Percentiles rank a stretch among this genome's conserved stretches.
Conservation (phyloP, 2,113 vertebrate genomes). For the Cervus canadensis region DNA sequence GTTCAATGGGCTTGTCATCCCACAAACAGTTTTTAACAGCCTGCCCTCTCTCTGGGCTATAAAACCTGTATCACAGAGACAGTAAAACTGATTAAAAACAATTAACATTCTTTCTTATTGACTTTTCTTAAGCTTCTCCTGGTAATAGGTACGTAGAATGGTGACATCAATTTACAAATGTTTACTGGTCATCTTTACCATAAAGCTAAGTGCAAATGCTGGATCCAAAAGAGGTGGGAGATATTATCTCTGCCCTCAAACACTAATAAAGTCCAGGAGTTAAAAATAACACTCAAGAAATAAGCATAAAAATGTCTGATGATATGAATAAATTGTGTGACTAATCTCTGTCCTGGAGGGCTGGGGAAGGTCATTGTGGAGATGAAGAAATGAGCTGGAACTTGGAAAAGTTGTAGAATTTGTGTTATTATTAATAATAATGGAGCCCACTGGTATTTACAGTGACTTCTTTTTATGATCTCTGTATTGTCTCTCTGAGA, state of each 20-base stretch:
- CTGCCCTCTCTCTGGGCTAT: neutral
- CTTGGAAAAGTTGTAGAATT: neutral
- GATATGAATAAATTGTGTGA: neutral
- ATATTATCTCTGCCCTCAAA: neutral
- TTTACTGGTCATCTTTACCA: neutral
- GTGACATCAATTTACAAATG: neutral
- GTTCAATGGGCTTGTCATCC: neutral
- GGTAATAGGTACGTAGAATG: neutral
- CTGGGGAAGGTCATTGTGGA: neutral
- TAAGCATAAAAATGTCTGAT: neutral
- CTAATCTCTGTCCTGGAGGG: neutral
- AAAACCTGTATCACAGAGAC: neutral
- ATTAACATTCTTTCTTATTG: slow-evolving; percentile 43
- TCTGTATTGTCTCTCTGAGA: neutral
- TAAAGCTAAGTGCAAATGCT: neutral
- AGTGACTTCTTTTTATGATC: neutral
- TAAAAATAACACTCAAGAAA: neutral
- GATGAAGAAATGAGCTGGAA: neutral
- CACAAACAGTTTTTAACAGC: neutral
- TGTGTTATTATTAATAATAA: neutral
- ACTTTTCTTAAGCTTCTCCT: slow-evolving; percentile 16
- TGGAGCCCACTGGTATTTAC: neutral
- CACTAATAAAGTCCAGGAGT: neutral
- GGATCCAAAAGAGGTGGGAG: neutral
- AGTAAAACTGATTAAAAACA: slow-evolving; percentile 13